These are phyloP conservation scores for Centropus bengalensis DNA, from an alignment of 2,113 vertebrate species.

Conservation along the genomic window DNA sequence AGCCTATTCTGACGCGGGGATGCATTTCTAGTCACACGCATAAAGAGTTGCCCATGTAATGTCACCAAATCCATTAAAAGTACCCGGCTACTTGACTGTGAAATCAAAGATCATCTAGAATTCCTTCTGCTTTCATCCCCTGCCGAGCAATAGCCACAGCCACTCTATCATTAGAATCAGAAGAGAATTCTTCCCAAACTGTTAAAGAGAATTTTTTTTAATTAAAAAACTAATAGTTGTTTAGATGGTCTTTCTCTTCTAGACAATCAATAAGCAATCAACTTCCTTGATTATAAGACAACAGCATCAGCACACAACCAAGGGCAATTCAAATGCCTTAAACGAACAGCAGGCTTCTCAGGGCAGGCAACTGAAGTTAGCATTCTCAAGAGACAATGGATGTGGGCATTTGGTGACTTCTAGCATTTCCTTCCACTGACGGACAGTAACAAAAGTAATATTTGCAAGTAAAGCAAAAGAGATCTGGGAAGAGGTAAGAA, in stretches of 20 bases:
- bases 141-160: neutral
- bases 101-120: neutral
- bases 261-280: neutral
- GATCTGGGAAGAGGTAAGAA: neutral
- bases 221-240: neutral
- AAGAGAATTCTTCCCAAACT: neutral
- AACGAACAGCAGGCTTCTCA: neutral
- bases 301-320: neutral
- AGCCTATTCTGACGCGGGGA: neutral
- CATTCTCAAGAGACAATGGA: neutral
- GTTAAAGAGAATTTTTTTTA: neutral
- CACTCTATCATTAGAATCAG: neutral
- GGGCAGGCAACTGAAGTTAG: neutral
- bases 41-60: neutral
- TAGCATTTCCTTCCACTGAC: neutral
- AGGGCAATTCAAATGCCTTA: neutral
- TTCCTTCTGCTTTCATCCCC: neutral
- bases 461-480: neutral
- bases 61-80: neutral
- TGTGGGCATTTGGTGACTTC: neutral
- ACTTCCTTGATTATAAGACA: neutral
- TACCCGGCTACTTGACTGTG: neutral
- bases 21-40: neutral
- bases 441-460: neutral
- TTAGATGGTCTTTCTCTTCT: neutral